Percentiles rank a stretch among this genome's conserved stretches.
Evolutionary conservation across 2,113 vertebrate species (phyloP).

Genomic region (Bos javanicus): DNA sequence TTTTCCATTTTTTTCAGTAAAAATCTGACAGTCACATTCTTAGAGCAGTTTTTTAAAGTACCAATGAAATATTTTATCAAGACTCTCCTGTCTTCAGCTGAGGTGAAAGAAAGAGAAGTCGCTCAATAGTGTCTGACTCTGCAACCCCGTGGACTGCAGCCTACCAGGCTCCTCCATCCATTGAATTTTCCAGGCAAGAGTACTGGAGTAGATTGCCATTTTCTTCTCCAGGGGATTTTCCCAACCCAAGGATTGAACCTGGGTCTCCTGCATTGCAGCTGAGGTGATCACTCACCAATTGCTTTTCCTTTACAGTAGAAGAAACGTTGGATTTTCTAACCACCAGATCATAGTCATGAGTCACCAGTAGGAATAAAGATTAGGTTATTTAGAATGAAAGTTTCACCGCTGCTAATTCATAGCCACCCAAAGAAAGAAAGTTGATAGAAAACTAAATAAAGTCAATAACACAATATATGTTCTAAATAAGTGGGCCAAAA

Average conservation of each 20-base stretch:
- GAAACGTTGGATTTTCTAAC: slow-evolving; percentile 25
- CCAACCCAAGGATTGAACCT: not conserved
- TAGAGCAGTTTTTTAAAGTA: not conserved
- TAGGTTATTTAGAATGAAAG: not conserved
- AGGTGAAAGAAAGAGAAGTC: not conserved
- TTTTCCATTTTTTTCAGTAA: slow-evolving; percentile 9
- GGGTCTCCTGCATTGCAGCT: not conserved
- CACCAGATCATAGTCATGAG: not conserved
- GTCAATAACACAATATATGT: not conserved
- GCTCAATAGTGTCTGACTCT: not conserved
- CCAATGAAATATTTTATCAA: not conserved
- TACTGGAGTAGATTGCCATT: not conserved
- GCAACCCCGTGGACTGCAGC: fast-evolving
- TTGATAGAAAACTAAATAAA: not conserved
- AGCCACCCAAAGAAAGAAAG: not conserved
- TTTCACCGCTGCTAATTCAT: not conserved
- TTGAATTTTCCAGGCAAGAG: not conserved
- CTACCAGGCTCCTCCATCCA: not conserved
- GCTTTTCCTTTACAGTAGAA: not conserved
- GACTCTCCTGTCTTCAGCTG: not conserved
- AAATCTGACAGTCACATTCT: not conserved
- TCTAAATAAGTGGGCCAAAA: not conserved
- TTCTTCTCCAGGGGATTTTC: not conserved
- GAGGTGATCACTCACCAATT: not conserved
- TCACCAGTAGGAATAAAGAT: not conserved